Conservation (phyloP, 2,113 vertebrate species). For the Odontophorus gujanensis region DNA sequence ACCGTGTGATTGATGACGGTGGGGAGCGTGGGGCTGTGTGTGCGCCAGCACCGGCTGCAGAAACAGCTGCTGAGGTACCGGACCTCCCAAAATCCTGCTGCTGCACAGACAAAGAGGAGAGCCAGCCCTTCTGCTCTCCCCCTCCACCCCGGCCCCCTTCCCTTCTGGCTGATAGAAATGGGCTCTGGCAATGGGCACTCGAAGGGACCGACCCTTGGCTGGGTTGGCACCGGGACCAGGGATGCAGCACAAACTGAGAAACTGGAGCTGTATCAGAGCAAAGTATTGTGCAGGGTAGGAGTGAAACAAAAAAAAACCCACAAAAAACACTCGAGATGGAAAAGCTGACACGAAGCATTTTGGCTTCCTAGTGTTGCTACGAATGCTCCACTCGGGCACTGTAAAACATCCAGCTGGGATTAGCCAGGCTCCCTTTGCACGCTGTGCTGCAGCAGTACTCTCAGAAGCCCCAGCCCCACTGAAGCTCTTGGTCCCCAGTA, state of each 20-base stretch:
- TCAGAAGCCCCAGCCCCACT: neutral
- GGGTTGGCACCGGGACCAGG: fast-evolving
- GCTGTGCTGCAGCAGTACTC: neutral
- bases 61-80: conserved; percentile 12
- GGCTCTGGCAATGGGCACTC: fast-evolving
- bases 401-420: neutral
- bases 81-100: conserved; percentile 56
- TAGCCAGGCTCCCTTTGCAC: neutral
- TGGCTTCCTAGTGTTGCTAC: neutral
- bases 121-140: neutral
- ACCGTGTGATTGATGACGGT: neutral
- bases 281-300: fast-evolving
- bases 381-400: neutral
- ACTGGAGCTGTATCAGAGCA: neutral
- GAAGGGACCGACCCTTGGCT: fast-evolving
- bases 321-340: neutral
- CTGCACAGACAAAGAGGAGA: conserved; percentile 11
- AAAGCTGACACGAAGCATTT: neutral
- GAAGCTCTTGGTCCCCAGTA: neutral
- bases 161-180: fast-evolving
- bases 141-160: neutral
- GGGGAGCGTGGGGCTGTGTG: neutral
- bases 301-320: neutral
- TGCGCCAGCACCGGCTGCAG: conserved; percentile 18
- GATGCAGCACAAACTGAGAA: neutral